Conservation (phyloP, 2,888 invertebrate genomes). For the Torymus tubicola region DNA sequence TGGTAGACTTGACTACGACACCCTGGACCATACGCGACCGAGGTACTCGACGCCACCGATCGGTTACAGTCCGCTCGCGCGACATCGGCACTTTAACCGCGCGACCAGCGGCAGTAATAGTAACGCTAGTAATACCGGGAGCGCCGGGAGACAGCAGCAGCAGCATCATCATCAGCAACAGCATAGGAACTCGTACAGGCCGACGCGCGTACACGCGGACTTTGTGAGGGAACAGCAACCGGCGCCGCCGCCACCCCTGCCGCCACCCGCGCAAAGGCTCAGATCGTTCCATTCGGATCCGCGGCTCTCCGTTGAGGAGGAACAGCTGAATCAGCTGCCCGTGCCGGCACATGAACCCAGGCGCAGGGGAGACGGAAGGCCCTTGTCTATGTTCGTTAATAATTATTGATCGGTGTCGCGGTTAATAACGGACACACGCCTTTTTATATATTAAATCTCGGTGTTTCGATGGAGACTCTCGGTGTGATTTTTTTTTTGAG, state of each 20-base stretch:
- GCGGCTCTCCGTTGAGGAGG: conserved; percentile 66
- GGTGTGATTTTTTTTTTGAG: no score
- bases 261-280: conserved; percentile 33
- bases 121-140: not conserved
- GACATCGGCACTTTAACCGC: conserved; percentile 38
- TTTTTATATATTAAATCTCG: no score
- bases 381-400: conserved; percentile 69
- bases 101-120: not conserved
- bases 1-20: conserved; percentile 54
- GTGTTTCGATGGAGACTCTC: no score
- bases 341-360: not conserved
- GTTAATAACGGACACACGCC: no score
- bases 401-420: conserved; percentile 60
- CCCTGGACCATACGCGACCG: conserved; percentile 57
- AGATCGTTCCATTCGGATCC: conserved; percentile 73
- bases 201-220: conserved; percentile 69
- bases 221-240: conserved; percentile 67
- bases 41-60: conserved; percentile 23
- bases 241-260: conserved; percentile 15
- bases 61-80: conserved; percentile 69
- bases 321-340: no score
- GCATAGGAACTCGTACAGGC: conserved; percentile 63
- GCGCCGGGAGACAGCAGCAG: not conserved
- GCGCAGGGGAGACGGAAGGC: conserved; percentile 66
- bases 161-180: conserved; percentile 53